phyloP scores from a whole-genome alignment of 2,888 invertebrate genomes.

The Drosophila paucipuncta region DNA sequence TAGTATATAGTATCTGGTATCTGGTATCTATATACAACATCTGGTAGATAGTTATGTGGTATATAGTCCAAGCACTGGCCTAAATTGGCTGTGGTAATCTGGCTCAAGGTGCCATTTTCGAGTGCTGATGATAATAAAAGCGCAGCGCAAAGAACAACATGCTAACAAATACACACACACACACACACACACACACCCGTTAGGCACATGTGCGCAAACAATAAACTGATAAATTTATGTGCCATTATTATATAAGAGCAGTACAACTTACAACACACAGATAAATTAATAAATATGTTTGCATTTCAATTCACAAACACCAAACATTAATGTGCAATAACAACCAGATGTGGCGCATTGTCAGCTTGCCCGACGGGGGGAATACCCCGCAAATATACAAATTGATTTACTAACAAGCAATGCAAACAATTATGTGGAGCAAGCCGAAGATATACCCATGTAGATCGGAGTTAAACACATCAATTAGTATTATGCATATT shows the following conservation, averaged over 20 bases:
- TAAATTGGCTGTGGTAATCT: conserved; percentile 52
- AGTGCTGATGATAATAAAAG: conserved; percentile 52
- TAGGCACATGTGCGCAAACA: conserved; percentile 15
- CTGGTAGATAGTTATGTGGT: conserved; percentile 5
- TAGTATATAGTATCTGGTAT: background rate
- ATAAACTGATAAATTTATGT: conserved; percentile 5
- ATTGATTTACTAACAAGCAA: background rate
- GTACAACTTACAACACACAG: background rate
- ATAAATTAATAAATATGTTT: conserved; percentile 45
- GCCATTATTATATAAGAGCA: conserved; percentile 24
- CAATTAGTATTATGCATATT: background rate
- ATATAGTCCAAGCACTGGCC: conserved; percentile 44
- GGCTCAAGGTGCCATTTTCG: conserved; percentile 55
- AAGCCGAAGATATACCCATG: background rate
- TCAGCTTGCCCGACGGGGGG: background rate
- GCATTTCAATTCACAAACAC: conserved; percentile 26
- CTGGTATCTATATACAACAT: background rate
- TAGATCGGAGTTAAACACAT: background rate
- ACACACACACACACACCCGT: background rate
- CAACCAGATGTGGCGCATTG: conserved; percentile 8
- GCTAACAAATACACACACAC: conserved; percentile 8
- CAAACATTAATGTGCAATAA: conserved; percentile 18
- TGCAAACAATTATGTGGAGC: rapidly evolving
- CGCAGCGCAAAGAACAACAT: conserved; percentile 27
- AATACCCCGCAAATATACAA: background rate